Percentiles rank a stretch among this genome's conserved stretches.
Conservation (phyloP, 1,140 invertebrate species). For the Homarus americanus region DNA sequence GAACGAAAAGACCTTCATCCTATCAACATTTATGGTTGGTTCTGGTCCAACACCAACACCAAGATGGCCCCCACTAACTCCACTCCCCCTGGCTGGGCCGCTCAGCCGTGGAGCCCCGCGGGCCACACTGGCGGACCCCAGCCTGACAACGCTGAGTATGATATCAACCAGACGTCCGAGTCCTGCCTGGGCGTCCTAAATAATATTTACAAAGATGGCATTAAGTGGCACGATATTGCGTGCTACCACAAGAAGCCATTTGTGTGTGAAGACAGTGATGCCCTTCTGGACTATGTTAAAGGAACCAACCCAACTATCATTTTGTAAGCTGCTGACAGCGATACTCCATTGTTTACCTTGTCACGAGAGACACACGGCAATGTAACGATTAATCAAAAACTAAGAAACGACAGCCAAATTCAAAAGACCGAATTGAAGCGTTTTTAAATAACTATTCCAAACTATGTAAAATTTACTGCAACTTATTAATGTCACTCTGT, state of each 20-base stretch:
- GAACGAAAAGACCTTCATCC: conserved; percentile 90
- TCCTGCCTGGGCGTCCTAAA: conserved; percentile 90
- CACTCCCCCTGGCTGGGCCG: conserved; percentile 82
- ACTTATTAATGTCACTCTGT: not conserved
- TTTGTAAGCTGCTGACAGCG: not conserved
- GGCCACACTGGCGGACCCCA: conserved; percentile 92
- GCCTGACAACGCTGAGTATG: conserved; percentile 94
- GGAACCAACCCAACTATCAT: not conserved
- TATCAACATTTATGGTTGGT: conserved; percentile 91
- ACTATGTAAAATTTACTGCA: too few relatives aligned
- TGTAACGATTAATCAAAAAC: not conserved
- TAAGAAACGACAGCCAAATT: not conserved
- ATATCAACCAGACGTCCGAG: conserved; percentile 92
- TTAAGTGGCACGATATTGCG: conserved; percentile 94
- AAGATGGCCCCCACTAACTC: conserved; percentile 90
- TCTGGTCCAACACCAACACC: conserved; percentile 93
- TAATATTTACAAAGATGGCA: conserved; percentile 94
- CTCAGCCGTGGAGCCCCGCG: conserved; percentile 89
- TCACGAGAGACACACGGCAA: not conserved
- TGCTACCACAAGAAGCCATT: conserved; percentile 95
- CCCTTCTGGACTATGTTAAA: conserved; percentile 15
- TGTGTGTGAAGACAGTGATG: conserved; percentile 88
- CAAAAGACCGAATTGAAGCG: not conserved
- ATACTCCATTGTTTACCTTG: not conserved
- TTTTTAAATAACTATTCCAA: not conserved